Evolutionary conservation across 2,797 vertebrate genomes (phyloP), one percentile per base, ranked within the genome.

Genomic region (Gymnothorax reevesii): DNA sequence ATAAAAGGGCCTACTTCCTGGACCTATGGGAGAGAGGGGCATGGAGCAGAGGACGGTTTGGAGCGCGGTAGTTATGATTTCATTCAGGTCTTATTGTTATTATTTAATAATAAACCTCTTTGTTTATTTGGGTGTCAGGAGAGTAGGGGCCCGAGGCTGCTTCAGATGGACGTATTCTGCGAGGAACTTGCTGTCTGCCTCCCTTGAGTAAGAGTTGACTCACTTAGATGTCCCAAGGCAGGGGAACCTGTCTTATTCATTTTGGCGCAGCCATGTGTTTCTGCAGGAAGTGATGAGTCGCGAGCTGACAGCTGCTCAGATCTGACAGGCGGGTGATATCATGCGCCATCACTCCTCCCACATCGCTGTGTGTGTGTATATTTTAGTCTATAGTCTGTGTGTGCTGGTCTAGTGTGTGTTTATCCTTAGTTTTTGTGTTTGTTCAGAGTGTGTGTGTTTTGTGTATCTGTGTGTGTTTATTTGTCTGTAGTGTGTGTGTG

Each of bases 321-420:
- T 49, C 77, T 10, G 42, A 54, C 20, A 6, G 49, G 52, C 49
- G 22, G 54, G 49, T 54, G 25, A 8, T 2, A 4, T 7, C 13
- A 20, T 54, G 15, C 20, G 52, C 79, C 57, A 6, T 82, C 7
- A 57, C 42, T 49, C 73, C 73, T 77, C 33, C 73, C 52, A 7
- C 73, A 42, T 33, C 15, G 27, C 25, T 87, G 77, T 84, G 87
- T 80, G 49, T 80, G 42, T 73, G n/a, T 71, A 9, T 71, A 10
- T 10, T 0, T 71, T 7, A 33, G 69, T 12, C 7, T 33, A 25
- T 73, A 20, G 69, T 33, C 25, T 33, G 25, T 10, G 25, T 27
- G 69, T 73, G 25, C 33, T 25, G 33, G 69, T 27, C n/a, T n/a
- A n/a, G 69, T 73, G 69, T 71, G 69, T 73, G n/a, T 27, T 8